These are phyloP conservation scores for Lampropteryx suffumata DNA, from an alignment of 2,888 invertebrate genomes.

Conservation along the genomic window DNA sequence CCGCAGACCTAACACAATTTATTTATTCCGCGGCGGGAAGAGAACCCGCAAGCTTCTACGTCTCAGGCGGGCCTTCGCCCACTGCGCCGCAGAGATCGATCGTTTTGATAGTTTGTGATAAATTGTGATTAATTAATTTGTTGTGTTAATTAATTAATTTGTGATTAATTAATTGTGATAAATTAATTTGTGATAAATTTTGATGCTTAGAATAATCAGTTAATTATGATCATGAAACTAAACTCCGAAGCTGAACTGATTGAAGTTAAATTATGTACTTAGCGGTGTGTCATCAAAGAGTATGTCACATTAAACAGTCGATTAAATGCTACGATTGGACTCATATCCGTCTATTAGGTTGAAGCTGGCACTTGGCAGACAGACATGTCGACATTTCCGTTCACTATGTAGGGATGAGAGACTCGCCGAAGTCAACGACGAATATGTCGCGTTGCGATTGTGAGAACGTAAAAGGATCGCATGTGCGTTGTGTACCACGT, in stretches of 20 bases:
- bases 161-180: too few species aligned
- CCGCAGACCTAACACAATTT: too few species aligned
- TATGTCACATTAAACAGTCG: slow-evolving; percentile 9
- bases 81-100: too few species aligned
- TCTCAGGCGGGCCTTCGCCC: too few species aligned
- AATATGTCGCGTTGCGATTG: slow-evolving; percentile 25
- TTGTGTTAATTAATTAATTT: too few species aligned
- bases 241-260: background rate
- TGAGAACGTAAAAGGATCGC: slow-evolving; percentile 23
- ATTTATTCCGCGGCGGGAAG: too few species aligned
- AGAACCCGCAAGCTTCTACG: too few species aligned
- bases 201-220: too few species aligned
- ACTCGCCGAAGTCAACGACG: slow-evolving; percentile 6
- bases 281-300: slow-evolving; percentile 6
- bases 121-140: too few species aligned
- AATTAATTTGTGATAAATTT: too few species aligned
- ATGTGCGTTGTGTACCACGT: slow-evolving; percentile 15
- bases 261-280: background rate
- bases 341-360: slow-evolving; percentile 4
- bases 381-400: slow-evolving; percentile 23
- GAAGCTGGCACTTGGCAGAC: slow-evolving; percentile 8
- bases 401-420: slow-evolving; percentile 18
- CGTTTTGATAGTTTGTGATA: too few species aligned
- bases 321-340: slow-evolving; percentile 17
- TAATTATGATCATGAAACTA: too few species aligned